A percentile compares a stretch with the other conserved stretches of the same genome.
Conservation (phyloP, 2,113 vertebrate genomes). For the Xenopus laevis region DNA sequence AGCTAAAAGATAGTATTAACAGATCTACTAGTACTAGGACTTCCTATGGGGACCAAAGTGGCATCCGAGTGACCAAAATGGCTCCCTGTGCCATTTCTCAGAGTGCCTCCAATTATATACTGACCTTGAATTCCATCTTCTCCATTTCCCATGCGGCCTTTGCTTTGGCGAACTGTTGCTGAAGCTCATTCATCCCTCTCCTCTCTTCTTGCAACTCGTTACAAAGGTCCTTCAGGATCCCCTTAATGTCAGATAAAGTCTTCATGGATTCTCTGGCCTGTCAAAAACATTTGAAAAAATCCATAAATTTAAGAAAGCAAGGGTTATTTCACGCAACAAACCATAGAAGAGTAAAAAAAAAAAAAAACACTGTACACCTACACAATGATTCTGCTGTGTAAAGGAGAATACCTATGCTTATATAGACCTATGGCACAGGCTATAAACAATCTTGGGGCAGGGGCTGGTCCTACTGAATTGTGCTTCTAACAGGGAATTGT, state of each 20-base stretch:
- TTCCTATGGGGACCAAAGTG: too few relatives aligned
- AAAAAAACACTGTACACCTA: neutral
- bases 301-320: neutral
- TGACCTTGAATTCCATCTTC: conserved; percentile 85
- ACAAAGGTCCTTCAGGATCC: conserved; percentile 86
- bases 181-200: conserved; percentile 84
- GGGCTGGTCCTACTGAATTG: too few relatives aligned
- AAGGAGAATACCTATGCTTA: too few relatives aligned
- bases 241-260: conserved; percentile 86
- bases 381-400: too few relatives aligned
- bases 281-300: neutral
- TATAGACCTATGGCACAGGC: too few relatives aligned
- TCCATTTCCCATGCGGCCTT: conserved; percentile 96
- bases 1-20: too few relatives aligned
- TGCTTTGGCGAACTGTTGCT: conserved; percentile 95
- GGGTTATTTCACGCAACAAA: neutral
- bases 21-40: too few relatives aligned
- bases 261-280: conserved; percentile 84
- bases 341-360: neutral
- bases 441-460: too few relatives aligned
- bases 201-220: conserved; percentile 83
- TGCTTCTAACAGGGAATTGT: too few relatives aligned
- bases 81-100: too few relatives aligned
- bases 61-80: too few relatives aligned
- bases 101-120: conserved; percentile 8